Evolutionary conservation across 2,113 vertebrate species (phyloP).

Genomic region (Gallinago media): DNA sequence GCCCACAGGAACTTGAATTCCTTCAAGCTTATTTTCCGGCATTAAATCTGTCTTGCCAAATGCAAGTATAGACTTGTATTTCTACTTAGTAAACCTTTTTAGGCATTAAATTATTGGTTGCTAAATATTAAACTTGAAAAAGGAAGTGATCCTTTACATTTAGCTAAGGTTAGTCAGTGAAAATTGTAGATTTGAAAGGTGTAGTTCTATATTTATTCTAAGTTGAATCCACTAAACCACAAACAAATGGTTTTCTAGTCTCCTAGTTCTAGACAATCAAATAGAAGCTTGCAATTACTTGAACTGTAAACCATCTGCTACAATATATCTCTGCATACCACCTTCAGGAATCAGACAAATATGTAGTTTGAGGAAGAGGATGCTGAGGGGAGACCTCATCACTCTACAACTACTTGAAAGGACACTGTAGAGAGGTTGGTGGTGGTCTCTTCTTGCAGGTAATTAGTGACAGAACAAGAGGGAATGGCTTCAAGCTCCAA

Average conservation of each 20-base stretch:
- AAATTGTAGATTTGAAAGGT: constrained; percentile 73
- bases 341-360: not conserved
- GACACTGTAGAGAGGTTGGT: too few species aligned
- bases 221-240: constrained; percentile 66
- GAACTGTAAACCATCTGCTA: constrained; percentile 47
- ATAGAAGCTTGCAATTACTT: constrained; percentile 72
- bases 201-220: constrained; percentile 74
- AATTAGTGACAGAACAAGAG: too few species aligned
- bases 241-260: constrained; percentile 73
- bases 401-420: too few species aligned
- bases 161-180: constrained; percentile 68
- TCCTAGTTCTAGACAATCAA: constrained; percentile 64
- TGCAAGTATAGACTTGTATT: not conserved
- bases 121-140: constrained; percentile 77
- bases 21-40: not conserved
- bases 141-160: constrained; percentile 67
- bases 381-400: too few species aligned
- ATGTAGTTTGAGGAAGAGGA: not conserved
- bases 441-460: too few species aligned
- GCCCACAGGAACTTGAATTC: not conserved
- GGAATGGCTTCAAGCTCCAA: too few species aligned
- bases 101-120: constrained; percentile 77
- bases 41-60: not conserved
- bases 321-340: not conserved
- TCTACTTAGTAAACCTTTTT: constrained; percentile 39